A percentile compares a stretch with the other conserved stretches of the same genome.
phyloP scores from a whole-genome alignment of 2,797 vertebrate genomes.

The Microctenopoma steveboyesi region DNA sequence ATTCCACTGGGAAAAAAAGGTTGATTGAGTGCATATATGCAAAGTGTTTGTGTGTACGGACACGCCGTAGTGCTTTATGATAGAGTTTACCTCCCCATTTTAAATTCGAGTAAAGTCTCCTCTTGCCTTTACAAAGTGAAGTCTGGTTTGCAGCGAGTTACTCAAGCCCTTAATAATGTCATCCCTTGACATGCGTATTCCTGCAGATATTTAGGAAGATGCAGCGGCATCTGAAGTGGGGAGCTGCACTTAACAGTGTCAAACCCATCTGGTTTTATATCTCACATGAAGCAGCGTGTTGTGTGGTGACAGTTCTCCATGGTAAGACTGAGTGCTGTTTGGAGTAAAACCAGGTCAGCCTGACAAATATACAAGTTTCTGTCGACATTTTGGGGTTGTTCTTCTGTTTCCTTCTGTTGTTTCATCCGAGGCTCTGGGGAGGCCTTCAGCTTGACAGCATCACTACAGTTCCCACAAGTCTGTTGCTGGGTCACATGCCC shows the following conservation, averaged over 20 bases:
- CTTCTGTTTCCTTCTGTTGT: constrained; percentile 78
- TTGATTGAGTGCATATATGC: constrained; percentile 36
- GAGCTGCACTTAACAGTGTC: constrained; percentile 64
- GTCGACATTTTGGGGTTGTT: constrained; percentile 78
- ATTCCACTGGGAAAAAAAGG: constrained; percentile 38
- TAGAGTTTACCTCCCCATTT: constrained; percentile 37
- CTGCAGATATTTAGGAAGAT: constrained; percentile 53
- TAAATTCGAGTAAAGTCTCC: constrained; percentile 61
- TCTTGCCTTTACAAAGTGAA: constrained; percentile 52
- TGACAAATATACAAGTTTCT: constrained; percentile 79
- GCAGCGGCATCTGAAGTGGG: constrained; percentile 37
- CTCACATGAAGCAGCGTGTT: constrained; percentile 67
- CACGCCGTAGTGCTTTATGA: constrained; percentile 34
- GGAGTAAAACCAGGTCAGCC: constrained; percentile 81
- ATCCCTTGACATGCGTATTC: constrained; percentile 62
- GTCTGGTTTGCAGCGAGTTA: constrained; percentile 48
- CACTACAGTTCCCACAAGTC: constrained; percentile 79
- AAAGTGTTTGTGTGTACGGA: constrained; percentile 25
- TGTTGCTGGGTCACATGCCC: constrained; percentile 74
- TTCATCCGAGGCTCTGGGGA: constrained; percentile 73
- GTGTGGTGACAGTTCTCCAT: constrained; percentile 63
- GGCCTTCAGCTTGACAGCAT: constrained; percentile 75
- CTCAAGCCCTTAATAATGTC: constrained; percentile 61
- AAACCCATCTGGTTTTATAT: constrained; percentile 65
- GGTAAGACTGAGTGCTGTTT: constrained; percentile 67